Conservation (phyloP, 2,797 vertebrate species). For the Leucoraja ocellata region DNA sequence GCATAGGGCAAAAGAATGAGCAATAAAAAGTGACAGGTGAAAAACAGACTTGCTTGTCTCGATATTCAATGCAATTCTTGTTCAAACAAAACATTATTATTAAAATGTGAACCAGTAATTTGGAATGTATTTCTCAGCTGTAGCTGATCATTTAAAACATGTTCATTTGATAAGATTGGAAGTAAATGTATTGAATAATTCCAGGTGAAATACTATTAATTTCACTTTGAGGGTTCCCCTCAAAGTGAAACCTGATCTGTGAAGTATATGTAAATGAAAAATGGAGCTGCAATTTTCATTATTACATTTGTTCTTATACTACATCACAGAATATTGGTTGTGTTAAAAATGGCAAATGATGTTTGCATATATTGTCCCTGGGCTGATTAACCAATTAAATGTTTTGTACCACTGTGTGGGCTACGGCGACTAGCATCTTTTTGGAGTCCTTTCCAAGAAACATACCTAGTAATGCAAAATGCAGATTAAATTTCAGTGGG, state of each 20-base stretch:
- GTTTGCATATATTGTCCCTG: neutral
- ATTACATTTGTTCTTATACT: neutral
- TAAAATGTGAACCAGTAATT: neutral
- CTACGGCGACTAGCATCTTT: neutral
- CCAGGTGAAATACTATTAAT: neutral
- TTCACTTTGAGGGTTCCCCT: no score
- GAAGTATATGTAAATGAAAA: neutral
- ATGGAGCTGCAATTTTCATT: neutral
- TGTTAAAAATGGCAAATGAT: neutral
- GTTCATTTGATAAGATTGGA: no score
- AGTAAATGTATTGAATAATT: neutral
- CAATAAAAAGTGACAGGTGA: conserved; percentile 24
- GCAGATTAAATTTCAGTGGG: neutral
- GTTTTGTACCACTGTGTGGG: neutral
- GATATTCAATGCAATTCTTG: neutral
- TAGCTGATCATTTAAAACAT: no score
- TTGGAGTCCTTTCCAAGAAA: neutral
- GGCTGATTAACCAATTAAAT: neutral
- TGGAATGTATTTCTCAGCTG: neutral
- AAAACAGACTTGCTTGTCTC: neutral
- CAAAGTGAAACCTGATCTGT: neutral
- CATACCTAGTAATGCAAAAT: neutral
- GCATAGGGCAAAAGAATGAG: neutral
- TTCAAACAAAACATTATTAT: neutral
- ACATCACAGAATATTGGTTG: neutral